Percentiles rank a stretch among this genome's conserved stretches.
Conservation (phyloP, 2,113 vertebrate species). For the Mirounga angustirostris region DNA sequence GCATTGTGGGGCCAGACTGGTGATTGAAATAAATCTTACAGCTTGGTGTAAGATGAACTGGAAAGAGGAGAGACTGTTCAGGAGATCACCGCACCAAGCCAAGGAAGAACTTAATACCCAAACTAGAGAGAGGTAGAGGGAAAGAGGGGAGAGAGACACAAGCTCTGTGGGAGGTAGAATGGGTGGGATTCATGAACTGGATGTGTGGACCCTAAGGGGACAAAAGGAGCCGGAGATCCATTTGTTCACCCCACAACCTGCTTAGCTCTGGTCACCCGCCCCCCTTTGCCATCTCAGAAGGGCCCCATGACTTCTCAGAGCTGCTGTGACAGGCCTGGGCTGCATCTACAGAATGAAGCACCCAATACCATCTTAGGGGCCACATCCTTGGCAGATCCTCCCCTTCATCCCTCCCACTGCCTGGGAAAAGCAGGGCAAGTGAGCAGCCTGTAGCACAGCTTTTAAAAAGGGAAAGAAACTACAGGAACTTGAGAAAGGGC, state of each 20-base stretch:
- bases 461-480: background rate
- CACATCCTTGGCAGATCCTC: background rate
- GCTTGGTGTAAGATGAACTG: background rate
- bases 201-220: background rate
- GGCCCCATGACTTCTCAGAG: background rate
- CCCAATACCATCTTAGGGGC: background rate
- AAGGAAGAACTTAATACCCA: background rate
- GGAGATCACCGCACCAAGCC: background rate
- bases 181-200: background rate
- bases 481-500: background rate
- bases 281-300: background rate
- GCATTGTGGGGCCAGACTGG: background rate
- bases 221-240: background rate
- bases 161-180: background rate
- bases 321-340: background rate
- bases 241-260: background rate
- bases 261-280: background rate
- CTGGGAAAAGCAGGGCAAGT: background rate
- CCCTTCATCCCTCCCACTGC: background rate
- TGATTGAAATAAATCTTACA: background rate
- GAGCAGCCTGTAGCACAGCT: background rate
- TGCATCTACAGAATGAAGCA: background rate
- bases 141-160: background rate
- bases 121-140: background rate
- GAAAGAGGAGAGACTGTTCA: background rate